Percentiles rank a stretch among this genome's conserved stretches.
Evolutionary conservation across 92 coral and sea anemone genomes (phyloP).

Genomic region (Blastomussa wellsi): DNA sequence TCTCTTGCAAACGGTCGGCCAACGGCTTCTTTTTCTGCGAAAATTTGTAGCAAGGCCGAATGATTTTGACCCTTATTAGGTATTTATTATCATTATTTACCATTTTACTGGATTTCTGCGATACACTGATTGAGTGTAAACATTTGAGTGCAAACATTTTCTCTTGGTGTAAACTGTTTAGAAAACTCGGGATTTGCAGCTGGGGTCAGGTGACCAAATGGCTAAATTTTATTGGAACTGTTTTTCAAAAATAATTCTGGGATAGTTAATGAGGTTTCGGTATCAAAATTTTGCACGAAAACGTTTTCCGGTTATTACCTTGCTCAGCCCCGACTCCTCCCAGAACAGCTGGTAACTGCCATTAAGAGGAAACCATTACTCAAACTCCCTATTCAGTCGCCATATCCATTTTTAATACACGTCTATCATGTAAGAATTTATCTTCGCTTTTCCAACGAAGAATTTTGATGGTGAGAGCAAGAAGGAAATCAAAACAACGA

Average conservation of each 20-base stretch:
- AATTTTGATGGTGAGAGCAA: not conserved
- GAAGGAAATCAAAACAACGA: not conserved
- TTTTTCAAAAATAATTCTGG: no score
- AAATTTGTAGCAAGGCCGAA: not conserved
- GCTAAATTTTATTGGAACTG: no score
- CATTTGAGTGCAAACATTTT: no score
- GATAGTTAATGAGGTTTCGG: not conserved
- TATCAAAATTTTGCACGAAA: not conserved
- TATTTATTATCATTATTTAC: no score
- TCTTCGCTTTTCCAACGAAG: not conserved
- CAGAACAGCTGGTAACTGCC: constrained; percentile 27
- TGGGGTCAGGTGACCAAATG: no score
- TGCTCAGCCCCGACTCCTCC: not conserved
- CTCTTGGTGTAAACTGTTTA: no score
- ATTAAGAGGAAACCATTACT: not conserved
- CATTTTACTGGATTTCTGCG: no score
- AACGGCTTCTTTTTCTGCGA: no score
- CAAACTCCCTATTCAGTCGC: not conserved
- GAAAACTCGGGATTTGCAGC: no score
- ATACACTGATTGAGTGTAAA: not conserved
- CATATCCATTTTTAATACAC: constrained; percentile 21
- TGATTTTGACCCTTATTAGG: not conserved
- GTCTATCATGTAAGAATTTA: constrained; percentile 8
- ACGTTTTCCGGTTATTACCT: not conserved
- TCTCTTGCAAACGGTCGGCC: no score